Conservation (phyloP, 1,140 invertebrate species). For the Trichonephila clavata region DNA sequence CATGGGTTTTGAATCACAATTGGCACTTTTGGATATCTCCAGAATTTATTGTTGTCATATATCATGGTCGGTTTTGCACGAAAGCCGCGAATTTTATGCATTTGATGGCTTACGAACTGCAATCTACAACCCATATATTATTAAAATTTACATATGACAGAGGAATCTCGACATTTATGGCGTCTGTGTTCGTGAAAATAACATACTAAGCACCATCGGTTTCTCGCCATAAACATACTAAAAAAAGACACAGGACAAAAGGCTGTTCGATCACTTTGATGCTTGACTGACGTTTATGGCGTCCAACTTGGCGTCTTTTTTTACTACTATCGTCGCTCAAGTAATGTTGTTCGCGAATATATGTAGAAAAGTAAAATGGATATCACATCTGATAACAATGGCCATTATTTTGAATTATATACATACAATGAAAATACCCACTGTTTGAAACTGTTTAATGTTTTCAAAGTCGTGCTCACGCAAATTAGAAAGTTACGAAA, state of each 20-base stretch:
- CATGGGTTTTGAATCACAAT: slow-evolving; percentile 64
- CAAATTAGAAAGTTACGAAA: neutral
- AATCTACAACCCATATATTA: slow-evolving; percentile 42
- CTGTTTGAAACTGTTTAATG: neutral
- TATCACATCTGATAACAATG: slow-evolving; percentile 46
- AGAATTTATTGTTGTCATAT: slow-evolving; percentile 25
- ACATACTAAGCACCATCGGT: slow-evolving; percentile 23
- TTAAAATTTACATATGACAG: slow-evolving; percentile 60
- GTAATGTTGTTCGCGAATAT: slow-evolving; percentile 13
- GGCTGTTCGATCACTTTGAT: slow-evolving; percentile 51
- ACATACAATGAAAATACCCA: slow-evolving; percentile 46
- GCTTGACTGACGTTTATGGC: slow-evolving; percentile 65
- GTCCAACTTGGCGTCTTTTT: slow-evolving; percentile 43
- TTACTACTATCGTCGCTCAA: slow-evolving; percentile 18
- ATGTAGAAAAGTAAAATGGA: slow-evolving; percentile 22
- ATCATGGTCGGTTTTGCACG: slow-evolving; percentile 4
- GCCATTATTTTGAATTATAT: slow-evolving; percentile 43
- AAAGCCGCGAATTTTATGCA: slow-evolving; percentile 56
- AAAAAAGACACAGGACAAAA: slow-evolving; percentile 47
- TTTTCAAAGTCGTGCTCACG: neutral
- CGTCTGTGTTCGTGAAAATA: slow-evolving; percentile 38
- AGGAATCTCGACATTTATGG: slow-evolving; percentile 60
- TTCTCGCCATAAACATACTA: slow-evolving; percentile 63
- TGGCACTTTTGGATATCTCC: slow-evolving; percentile 40
- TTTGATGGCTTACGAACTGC: slow-evolving; percentile 37